Base-by-base conservation (phyloP, 2,888 invertebrate species). In the Leucophenga montana region DNA sequence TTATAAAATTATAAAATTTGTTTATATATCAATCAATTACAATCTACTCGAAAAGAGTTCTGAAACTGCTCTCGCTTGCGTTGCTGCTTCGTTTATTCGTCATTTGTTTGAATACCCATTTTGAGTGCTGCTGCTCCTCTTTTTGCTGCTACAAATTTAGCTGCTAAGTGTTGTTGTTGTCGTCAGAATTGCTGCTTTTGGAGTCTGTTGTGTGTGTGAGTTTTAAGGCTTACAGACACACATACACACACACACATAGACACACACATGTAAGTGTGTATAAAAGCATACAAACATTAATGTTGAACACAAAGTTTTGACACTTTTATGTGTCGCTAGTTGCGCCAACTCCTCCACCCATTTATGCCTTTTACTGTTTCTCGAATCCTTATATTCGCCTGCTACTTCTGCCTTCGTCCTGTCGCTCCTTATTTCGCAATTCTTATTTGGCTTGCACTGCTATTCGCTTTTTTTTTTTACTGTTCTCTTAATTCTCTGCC, bases 261-360 rank as follows among this genome's bases (percentile, higher is more conserved):
- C 44, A 59, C 46, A 46, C 18, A 68, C n/a, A 66, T 53, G 13
- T 20, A 66, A 20, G 39, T 31, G 54, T 48, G 33, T 4, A 18
- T n/a, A 18, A 9, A 56, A 9, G 13, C 56, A 56, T 20, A 18
- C 56, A 22, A 18, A 22, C 20, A 1, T 4, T 18, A 3, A 11
- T 20, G 11, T 54, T 18, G 11, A 59, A 74, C 81, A 78, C 74
- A 81, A 81, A 81, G 78, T 81, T 81, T 81, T 81, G 81, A 81
- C 82, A 81, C 81, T 82, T 81, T 81, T 81, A 79, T 82, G 44
- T 62, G 61, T 62, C 20, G 46, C 44, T 9, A 18, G 18, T 56
- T 3, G 16, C 44, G 9, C 61, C 4, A 3, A n/a, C 20, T 54
- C 18, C n/a, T 54, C 1, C 54, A 18, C 53, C 18, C 16, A 27